Conservation (phyloP, 1,140 invertebrate species). For the Orchesella cincta region DNA sequence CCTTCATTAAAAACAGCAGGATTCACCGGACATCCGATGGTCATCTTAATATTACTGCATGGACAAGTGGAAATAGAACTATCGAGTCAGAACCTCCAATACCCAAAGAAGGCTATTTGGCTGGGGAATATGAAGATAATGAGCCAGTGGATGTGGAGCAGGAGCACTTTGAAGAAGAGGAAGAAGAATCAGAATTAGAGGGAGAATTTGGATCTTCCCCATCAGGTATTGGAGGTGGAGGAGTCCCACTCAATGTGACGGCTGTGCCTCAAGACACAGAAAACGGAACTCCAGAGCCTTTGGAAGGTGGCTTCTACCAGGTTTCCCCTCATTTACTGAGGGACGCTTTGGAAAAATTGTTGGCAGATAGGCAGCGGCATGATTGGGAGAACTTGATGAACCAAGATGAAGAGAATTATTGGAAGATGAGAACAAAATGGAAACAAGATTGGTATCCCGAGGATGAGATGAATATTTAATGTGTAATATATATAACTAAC, state of each 20-base stretch:
- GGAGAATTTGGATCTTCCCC: conserved; percentile 1
- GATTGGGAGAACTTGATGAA: conserved; percentile 31
- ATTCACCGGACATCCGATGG: conserved; percentile 30
- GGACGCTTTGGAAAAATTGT: conserved; percentile 34
- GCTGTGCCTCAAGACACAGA: neutral
- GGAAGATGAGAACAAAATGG: conserved; percentile 49
- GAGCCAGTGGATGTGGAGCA: neutral
- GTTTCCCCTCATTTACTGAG: conserved; percentile 32
- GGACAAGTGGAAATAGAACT: neutral
- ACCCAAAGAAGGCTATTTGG: too few species aligned
- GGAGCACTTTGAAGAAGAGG: neutral
- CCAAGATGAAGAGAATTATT: conserved; percentile 35
- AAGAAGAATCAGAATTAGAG: neutral
- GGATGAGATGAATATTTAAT: too few species aligned
- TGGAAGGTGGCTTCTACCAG: conserved; percentile 33
- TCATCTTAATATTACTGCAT: conserved; percentile 29
- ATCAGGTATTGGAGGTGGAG: too few species aligned
- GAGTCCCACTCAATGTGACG: too few species aligned
- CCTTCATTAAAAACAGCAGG: neutral
- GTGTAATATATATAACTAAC: too few species aligned
- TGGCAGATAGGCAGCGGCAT: neutral
- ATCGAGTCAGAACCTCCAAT: neutral
- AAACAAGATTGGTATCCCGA: conserved; percentile 44
- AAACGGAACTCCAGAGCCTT: neutral
- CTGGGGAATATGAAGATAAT: conserved; percentile 13